Evolutionary conservation across 2,797 vertebrate genomes (phyloP).

Genomic region (Tokudaia muenninki): DNA sequence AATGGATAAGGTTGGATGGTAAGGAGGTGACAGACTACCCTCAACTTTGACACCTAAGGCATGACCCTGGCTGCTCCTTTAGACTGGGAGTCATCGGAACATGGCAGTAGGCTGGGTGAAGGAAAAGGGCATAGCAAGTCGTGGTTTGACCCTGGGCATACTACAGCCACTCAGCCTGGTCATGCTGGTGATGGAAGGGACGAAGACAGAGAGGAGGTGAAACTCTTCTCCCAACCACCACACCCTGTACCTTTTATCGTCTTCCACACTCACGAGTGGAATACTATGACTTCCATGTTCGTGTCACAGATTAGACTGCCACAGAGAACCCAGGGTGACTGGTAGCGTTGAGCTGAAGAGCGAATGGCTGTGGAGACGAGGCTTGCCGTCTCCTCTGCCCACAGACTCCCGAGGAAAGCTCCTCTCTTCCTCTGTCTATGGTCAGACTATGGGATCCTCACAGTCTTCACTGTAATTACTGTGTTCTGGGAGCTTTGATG

Average conservation of each 20-base stretch:
- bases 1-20: not conserved
- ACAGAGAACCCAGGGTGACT: not conserved
- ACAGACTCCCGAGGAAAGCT: not conserved
- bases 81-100: not conserved
- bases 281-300: not conserved
- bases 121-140: not conserved
- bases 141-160: not conserved
- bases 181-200: not conserved
- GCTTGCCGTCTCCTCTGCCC: not conserved
- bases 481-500: slow-evolving; percentile 32
- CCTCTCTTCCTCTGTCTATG: not conserved
- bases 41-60: not conserved
- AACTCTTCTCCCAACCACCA: not conserved
- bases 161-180: not conserved
- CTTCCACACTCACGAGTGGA: not conserved
- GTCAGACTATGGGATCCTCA: not conserved
- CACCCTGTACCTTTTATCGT: not conserved
- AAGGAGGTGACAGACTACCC: not conserved
- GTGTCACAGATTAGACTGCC: not conserved
- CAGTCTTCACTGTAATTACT: not conserved
- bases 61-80: not conserved
- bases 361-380: not conserved
- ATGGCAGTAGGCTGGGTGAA: not conserved
- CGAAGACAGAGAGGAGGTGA: not conserved
- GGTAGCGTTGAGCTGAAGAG: not conserved